These are phyloP conservation scores for Aurelia aurita DNA, from an alignment of 30 jellyfish, hydroid and myxozoan genomes.

Conservation along the genomic window DNA sequence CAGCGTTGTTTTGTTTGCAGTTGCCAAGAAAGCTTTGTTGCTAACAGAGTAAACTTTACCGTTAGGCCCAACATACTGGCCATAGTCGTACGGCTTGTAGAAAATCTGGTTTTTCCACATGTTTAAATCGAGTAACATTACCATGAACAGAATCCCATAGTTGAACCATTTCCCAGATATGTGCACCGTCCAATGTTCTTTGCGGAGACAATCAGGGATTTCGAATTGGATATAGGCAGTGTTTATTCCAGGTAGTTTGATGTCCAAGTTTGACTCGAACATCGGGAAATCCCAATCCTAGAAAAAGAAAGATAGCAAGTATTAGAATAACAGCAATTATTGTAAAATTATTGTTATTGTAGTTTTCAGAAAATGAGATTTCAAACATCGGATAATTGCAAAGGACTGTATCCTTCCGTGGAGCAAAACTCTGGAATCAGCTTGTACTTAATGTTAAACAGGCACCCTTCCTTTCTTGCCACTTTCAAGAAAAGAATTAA, in stretches of 20 bases:
- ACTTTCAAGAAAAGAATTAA: too few species aligned
- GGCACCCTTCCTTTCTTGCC: too few species aligned
- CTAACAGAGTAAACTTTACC: slow-evolving; percentile 79
- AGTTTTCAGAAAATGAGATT: too few species aligned
- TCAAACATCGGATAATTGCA: too few species aligned
- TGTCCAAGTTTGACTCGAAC: slow-evolving; percentile 78
- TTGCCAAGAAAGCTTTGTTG: slow-evolving; percentile 50
- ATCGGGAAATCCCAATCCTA: slow-evolving; percentile 98
- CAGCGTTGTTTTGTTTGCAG: slow-evolving; percentile 70
- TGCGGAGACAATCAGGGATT: slow-evolving; percentile 79
- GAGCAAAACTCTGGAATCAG: too few species aligned
- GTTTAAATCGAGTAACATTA: slow-evolving; percentile 83
- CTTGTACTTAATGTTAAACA: too few species aligned
- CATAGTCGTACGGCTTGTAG: slow-evolving; percentile 84
- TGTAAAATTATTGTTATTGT: too few species aligned
- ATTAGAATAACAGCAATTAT: too few species aligned
- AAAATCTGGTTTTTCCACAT: slow-evolving; percentile 98
- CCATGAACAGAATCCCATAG: slow-evolving; percentile 88
- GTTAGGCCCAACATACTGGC: slow-evolving; percentile 92
- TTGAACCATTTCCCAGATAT: slow-evolving; percentile 97
- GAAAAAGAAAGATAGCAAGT: neutral
- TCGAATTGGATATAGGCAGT: slow-evolving; percentile 84
- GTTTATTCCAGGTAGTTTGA: slow-evolving; percentile 93
- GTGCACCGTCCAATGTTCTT: slow-evolving; percentile 81
- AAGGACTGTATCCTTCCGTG: too few species aligned